phyloP scores from a whole-genome alignment of 1,140 invertebrate genomes.

The Cecropterus lyciades region DNA sequence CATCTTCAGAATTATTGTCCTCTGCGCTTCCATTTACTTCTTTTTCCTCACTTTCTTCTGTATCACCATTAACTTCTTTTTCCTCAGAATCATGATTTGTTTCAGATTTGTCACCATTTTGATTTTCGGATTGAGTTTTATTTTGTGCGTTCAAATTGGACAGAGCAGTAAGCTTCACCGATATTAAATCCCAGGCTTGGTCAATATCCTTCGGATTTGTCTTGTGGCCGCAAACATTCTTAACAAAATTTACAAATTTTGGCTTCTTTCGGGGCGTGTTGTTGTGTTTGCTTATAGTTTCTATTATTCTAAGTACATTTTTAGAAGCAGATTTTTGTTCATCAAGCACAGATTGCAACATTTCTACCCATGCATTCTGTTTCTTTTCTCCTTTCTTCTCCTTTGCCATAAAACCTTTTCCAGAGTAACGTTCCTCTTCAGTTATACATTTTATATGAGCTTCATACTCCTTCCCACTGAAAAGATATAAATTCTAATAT shows the following conservation, averaged over 20 bases:
- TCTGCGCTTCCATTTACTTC: conserved; percentile 38
- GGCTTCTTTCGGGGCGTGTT: conserved; percentile 97
- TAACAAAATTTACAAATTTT: conserved; percentile 94
- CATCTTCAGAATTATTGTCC: conserved; percentile 26
- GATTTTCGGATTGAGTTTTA: conserved; percentile 50
- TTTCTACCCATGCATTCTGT: conserved; percentile 94
- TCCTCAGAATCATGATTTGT: conserved; percentile 45
- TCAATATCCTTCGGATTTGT: conserved; percentile 85
- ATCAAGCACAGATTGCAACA: conserved; percentile 90
- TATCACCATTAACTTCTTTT: conserved; percentile 24
- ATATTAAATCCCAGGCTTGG: conserved; percentile 89
- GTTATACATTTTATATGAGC: conserved; percentile 95
- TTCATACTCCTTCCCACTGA: conserved; percentile 91
- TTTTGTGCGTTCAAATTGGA: conserved; percentile 71
- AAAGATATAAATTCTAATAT: conserved; percentile 54
- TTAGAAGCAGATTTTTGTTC: conserved; percentile 85
- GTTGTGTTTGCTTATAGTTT: conserved; percentile 89
- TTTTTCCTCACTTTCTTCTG: conserved; percentile 36
- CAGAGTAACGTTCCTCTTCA: conserved; percentile 96
- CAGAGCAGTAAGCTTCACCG: conserved; percentile 86
- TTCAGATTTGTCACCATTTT: conserved; percentile 43
- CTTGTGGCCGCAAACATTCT: conserved; percentile 86
- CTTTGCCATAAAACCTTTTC: conserved; percentile 91
- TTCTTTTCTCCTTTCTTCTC: conserved; percentile 95
- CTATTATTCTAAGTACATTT: conserved; percentile 87